Percentiles rank a stretch among this genome's conserved stretches.
phyloP scores from a whole-genome alignment of 2,113 vertebrate genomes.

The Lophotis ruficrista region DNA sequence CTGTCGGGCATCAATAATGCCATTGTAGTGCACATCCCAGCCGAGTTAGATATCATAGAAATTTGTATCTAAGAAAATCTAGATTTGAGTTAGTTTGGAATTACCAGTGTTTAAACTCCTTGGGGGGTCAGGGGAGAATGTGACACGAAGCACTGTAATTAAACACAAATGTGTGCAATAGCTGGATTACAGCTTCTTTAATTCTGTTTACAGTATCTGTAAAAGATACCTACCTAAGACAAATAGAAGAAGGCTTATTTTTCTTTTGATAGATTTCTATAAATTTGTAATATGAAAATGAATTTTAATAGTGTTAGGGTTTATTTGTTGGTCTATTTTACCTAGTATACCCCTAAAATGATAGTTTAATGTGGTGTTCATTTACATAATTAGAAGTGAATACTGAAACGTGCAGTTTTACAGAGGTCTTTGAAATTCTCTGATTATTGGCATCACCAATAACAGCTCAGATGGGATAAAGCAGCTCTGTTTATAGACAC shows the following conservation, averaged over 20 bases:
- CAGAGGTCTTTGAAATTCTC: background rate
- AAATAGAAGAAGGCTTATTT: background rate
- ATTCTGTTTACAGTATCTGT: background rate
- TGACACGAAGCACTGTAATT: background rate
- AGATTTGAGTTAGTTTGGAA: background rate
- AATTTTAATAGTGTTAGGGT: background rate
- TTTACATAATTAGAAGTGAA: background rate
- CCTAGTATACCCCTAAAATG: background rate
- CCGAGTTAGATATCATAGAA: background rate
- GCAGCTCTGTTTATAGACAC: conserved; percentile 64
- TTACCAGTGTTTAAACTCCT: background rate
- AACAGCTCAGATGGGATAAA: conserved; percentile 50
- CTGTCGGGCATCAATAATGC: background rate
- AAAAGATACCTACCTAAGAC: background rate
- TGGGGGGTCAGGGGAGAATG: background rate
- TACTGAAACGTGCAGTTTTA: conserved; percentile 1
- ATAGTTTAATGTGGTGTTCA: background rate
- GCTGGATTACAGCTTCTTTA: background rate
- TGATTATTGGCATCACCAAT: conserved; percentile 29
- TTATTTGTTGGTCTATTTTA: background rate
- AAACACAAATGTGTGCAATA: background rate
- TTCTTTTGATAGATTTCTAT: background rate
- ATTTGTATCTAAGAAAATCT: background rate
- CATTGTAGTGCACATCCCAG: background rate
- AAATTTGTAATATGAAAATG: background rate